phyloP scores from a whole-genome alignment of 2,797 vertebrate species.

The Discoglossus pictus region DNA sequence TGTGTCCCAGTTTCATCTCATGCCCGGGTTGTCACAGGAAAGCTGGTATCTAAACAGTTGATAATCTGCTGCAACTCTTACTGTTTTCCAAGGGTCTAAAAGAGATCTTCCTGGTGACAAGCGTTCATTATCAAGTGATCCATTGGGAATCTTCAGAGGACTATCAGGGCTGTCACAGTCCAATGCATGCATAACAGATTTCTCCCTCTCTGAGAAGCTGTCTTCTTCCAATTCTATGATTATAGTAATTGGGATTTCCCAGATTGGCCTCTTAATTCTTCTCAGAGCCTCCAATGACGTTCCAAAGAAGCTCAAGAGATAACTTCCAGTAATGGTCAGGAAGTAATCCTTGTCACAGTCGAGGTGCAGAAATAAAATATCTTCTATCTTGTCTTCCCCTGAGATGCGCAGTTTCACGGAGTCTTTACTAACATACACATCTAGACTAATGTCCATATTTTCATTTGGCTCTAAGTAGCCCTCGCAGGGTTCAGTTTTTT shows the following conservation, averaged over 20 bases:
- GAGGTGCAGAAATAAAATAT: constrained; percentile 96
- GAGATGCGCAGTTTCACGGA: constrained; percentile 93
- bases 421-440: constrained; percentile 96
- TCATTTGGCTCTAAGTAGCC: constrained; percentile 92
- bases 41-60: constrained; percentile 94
- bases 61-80: constrained; percentile 94
- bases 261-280: constrained; percentile 92
- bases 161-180: constrained; percentile 76
- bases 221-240: constrained; percentile 98
- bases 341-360: constrained; percentile 98
- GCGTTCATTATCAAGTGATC: constrained; percentile 90
- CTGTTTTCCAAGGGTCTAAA: constrained; percentile 93
- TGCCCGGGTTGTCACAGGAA: constrained; percentile 89
- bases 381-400: constrained; percentile 88
- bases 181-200: constrained; percentile 73
- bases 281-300: constrained; percentile 92
- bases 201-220: constrained; percentile 94
- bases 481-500: constrained; percentile 90
- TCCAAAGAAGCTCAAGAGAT: constrained; percentile 94
- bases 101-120: constrained; percentile 95
- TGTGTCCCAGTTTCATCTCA: no score
- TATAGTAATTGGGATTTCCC: constrained; percentile 92
- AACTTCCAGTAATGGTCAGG: constrained; percentile 92
- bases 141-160: constrained; percentile 92
- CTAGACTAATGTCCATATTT: constrained; percentile 88